Percentiles rank a stretch among this genome's conserved stretches.
phyloP scores from a whole-genome alignment of 2,888 invertebrate genomes.

The Papilio demoleus region DNA sequence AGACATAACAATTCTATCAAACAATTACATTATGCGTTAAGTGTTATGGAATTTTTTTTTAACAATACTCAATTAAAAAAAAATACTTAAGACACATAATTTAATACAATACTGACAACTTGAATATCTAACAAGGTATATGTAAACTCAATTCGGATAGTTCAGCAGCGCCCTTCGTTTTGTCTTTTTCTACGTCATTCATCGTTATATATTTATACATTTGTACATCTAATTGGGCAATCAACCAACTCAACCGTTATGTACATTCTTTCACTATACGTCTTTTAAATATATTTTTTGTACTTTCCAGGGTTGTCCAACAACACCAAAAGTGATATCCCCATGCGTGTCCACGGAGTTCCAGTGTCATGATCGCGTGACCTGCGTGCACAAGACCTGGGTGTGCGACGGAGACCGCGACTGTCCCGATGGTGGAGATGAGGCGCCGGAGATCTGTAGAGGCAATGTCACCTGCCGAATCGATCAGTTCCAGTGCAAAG shows the following conservation, averaged over 20 bases:
- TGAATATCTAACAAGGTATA: too few species aligned
- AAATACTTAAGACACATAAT: background rate
- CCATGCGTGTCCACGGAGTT: slow-evolving; percentile 89
- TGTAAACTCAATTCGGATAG: too few species aligned
- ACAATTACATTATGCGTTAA: background rate
- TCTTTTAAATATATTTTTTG: background rate
- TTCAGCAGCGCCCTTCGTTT: too few species aligned
- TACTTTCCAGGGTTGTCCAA: slow-evolving; percentile 84
- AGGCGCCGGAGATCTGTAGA: slow-evolving; percentile 85
- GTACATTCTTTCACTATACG: too few species aligned
- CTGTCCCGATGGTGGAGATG: slow-evolving; percentile 93
- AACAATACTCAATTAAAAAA: background rate
- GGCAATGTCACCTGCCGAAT: slow-evolving; percentile 90
- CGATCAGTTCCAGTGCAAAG: slow-evolving; percentile 94
- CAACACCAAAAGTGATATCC: slow-evolving; percentile 78
- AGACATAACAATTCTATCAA: background rate
- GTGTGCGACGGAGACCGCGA: slow-evolving; percentile 93
- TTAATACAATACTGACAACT: too few species aligned
- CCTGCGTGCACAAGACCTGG: slow-evolving; percentile 92
- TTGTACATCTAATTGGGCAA: too few species aligned
- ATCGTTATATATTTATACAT: too few species aligned
- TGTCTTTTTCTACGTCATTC: too few species aligned
- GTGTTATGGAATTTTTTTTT: background rate
- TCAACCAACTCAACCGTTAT: too few species aligned
- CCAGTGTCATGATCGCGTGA: slow-evolving; percentile 90